Conservation (phyloP, 2,113 vertebrate genomes). For the Axis porcinus region DNA sequence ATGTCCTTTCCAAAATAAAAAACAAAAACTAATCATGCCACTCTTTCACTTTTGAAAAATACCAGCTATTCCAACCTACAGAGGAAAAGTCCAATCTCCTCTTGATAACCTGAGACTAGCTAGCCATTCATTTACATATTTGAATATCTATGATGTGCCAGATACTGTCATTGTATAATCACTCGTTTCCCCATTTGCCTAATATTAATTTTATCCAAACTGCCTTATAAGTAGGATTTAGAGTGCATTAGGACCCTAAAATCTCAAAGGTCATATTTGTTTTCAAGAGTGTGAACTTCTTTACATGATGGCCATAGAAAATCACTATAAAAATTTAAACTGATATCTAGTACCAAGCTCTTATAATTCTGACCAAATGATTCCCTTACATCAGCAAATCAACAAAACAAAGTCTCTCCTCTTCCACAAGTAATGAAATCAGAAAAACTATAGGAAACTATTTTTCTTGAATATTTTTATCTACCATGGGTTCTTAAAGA, state of each 20-base stretch:
- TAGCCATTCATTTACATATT: background rate
- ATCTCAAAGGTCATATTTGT: background rate
- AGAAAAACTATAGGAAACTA: background rate
- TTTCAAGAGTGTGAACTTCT: constrained; percentile 9
- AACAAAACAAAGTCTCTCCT: background rate
- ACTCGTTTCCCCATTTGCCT: background rate
- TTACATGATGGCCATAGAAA: background rate
- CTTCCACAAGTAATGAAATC: background rate
- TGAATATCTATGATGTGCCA: background rate
- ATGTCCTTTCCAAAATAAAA: background rate
- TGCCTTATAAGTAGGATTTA: background rate
- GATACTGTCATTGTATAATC: background rate
- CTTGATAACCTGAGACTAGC: background rate
- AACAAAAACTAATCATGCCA: background rate
- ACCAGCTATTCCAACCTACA: background rate
- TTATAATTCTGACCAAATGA: constrained; percentile 1
- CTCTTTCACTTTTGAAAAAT: background rate
- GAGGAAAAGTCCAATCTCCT: background rate
- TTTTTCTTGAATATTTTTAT: background rate
- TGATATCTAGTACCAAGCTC: background rate
- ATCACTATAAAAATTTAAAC: background rate
- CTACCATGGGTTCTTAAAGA: background rate
- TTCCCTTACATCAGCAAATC: background rate
- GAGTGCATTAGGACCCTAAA: background rate
- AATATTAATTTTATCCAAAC: background rate